Percentiles rank a stretch among this genome's conserved stretches.
Evolutionary conservation across 2,797 vertebrate genomes (phyloP).

Genomic region (Sebastes elongatus): DNA sequence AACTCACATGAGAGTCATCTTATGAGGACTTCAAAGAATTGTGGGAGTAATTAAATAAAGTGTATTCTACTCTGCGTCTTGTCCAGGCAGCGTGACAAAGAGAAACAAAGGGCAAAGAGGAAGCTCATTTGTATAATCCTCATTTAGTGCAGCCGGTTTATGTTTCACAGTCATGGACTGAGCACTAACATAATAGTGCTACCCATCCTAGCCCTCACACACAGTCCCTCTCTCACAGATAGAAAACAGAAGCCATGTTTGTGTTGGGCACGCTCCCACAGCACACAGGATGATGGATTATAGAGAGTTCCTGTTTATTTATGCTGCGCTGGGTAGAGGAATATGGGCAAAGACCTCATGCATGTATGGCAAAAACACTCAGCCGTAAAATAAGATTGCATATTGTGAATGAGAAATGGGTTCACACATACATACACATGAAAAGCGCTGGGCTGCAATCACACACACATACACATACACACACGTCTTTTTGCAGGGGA

Average conservation of each 20-base stretch:
- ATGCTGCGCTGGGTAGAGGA: constrained; percentile 72
- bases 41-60: constrained; percentile 13
- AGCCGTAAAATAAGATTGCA: constrained; percentile 76
- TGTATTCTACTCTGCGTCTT: constrained; percentile 1
- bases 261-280: constrained; percentile 76
- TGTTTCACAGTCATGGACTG: constrained; percentile 70
- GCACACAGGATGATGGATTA: constrained; percentile 83
- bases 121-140: constrained; percentile 76
- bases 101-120: constrained; percentile 54
- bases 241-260: constrained; percentile 86
- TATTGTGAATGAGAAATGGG: constrained; percentile 81
- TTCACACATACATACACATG: constrained; percentile 42
- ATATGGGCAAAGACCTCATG: constrained; percentile 66
- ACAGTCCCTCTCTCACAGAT: constrained; percentile 64
- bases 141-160: constrained; percentile 66
- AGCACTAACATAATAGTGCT: constrained; percentile 59
- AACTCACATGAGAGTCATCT: constrained; percentile 7
- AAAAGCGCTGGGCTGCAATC: constrained; percentile 31
- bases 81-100: constrained; percentile 19
- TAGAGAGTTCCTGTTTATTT: constrained; percentile 83
- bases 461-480: neutral
- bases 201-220: constrained; percentile 69
- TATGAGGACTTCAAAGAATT: constrained; percentile 18
- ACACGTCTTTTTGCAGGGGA: constrained; percentile 42
- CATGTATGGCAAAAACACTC: constrained; percentile 73